Base-by-base conservation (phyloP, 2,888 invertebrate genomes). In the Lycia hirtaria region DNA sequence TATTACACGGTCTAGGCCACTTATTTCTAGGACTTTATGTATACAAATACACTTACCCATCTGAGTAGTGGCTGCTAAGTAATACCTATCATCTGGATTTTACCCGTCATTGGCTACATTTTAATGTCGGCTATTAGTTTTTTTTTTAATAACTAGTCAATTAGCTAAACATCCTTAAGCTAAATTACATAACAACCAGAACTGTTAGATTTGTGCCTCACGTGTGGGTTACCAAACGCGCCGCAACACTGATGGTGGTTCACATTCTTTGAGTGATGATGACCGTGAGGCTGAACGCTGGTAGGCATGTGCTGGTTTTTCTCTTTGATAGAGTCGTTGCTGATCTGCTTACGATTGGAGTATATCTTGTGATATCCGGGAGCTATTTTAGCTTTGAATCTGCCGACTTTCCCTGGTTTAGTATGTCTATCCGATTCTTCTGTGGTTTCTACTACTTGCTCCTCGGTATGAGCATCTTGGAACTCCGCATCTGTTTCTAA, bases 191-290 rank as follows among this genome's bases (percentile, higher is more conserved):
- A 80, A 81, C 91, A 91, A 63, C 81, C 87, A 3, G 88, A 82
- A 68, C 80, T 86, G 68, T 74, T 82, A 10, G 82, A 73, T 85
- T 92, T 92, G 67, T 92, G 88, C 60, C 89, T 79, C 0, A 90
- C 89, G 12, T 92, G 89, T 0, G 92, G 91, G 60, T 92, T 92
- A 0, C 92, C 92, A 43, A 92, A 92, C 0, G 92, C 92, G 0
- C 92, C 92, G 64, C 92, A 92, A 52, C 92, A 92, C 47, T 92
- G 92, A 55, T 92, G 92, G 51, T 92, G 91, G 51, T 92, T 92
- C 0, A 84, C 82, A 40, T 90, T 90, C 65, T 91, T 92, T 10
- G 86, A 80, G 57, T 90, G 90, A 51, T 86, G 87, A 52, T 91
- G 90, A 0, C 90, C 91, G 24, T 91, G 90, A 0, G 89, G 89